These are phyloP conservation scores for Regulus satrapa DNA, from an alignment of 2,113 vertebrate species.

Conservation along the genomic window DNA sequence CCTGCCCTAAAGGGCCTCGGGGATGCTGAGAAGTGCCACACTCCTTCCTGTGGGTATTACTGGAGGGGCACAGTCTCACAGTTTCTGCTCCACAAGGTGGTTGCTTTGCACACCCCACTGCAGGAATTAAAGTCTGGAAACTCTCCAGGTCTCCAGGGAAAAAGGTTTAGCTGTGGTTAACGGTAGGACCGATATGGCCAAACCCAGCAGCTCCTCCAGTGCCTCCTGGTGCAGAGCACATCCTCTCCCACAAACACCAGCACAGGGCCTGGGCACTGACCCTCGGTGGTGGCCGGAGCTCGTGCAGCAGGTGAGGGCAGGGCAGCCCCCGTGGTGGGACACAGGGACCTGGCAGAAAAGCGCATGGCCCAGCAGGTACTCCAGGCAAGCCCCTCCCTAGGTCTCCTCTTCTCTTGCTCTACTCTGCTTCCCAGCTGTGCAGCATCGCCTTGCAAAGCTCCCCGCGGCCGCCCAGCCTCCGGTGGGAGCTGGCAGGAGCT, in stretches of 20 bases:
- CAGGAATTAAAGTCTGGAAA: neutral
- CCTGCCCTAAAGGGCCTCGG: neutral
- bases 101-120: neutral
- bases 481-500: neutral
- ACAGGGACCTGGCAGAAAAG: neutral
- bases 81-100: neutral
- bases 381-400: neutral
- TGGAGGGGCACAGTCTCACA: neutral
- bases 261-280: neutral
- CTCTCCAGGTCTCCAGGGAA: neutral
- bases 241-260: neutral
- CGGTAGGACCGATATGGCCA: neutral
- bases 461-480: neutral
- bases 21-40: neutral
- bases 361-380: neutral
- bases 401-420: slow-evolving; percentile 18
- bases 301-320: neutral
- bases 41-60: fast-evolving
- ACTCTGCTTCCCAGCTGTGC: slow-evolving; percentile 3
- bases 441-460: neutral
- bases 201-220: neutral
- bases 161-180: neutral
- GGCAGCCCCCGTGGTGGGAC: neutral
- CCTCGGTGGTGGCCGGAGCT: neutral
- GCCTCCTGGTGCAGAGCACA: neutral